Base-by-base conservation (phyloP, 2,797 vertebrate genomes). In the Loriculus beryllinus region DNA sequence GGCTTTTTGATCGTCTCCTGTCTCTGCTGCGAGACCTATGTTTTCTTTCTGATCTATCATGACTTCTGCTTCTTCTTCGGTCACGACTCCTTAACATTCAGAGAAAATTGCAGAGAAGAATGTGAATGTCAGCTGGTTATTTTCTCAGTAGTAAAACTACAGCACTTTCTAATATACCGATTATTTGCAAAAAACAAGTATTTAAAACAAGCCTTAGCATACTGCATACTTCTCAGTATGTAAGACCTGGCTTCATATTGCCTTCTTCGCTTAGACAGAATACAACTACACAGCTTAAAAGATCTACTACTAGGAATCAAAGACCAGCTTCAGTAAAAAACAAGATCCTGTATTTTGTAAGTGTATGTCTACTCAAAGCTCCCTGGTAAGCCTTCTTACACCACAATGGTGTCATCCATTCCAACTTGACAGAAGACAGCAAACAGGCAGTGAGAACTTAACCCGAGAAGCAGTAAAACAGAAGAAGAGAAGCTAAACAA, bases 21-120 rank as follows among this genome's bases (percentile, higher is more conserved):
- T 99, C 99, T 33, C 99, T 98, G 69, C 99, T 99, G 76, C 99
- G 99, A 93, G 99, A 99, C 84, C 99, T 98, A 26, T 98, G 98
- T 94, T 99, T 99, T 95, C 98, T 98, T 96, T 99, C 99, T 29
- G 98, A 98, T 77, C 98, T 98, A 12, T 99, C 99, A 4, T 99
- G 98, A 93, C 99, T 99, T 93, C 98, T 96, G 96, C 98, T 98
- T 96, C 99, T 98, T 78, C 98, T 98, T 89, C 97, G 97, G 86
- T 98, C 98, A 97, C 98, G 97, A 97, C 98, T 98, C 97, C 98
- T 98, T 88, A 88, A 91, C 42, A 65, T 93, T 92, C 67, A 89
- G 31, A 90, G 72, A 91, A 35, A 96, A 88, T 82, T 59, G 35
- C 12, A 81, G 78, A 56, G 22, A 57, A 35, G 75, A n/a, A 63